Evolutionary conservation across 2,888 invertebrate species (phyloP).

Genomic region (Thera britannica): DNA sequence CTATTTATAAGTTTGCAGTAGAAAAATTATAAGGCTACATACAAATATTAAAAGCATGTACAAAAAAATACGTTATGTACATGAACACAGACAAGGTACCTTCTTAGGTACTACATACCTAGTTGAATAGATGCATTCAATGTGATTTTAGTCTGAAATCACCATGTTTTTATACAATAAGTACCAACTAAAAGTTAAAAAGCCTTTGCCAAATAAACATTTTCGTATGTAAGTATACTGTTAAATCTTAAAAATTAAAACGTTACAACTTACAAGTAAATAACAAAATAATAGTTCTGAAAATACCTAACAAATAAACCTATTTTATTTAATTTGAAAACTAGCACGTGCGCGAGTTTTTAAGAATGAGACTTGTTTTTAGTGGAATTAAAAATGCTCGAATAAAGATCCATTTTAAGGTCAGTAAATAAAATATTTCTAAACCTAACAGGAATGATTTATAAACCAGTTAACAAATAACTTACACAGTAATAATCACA

Average conservation of each 20-base stretch:
- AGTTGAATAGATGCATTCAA: background rate
- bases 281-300: conserved; percentile 16
- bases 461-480: conserved; percentile 8
- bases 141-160: background rate
- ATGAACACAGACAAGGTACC: background rate
- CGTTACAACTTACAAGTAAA: conserved; percentile 27
- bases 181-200: background rate
- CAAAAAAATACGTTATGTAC: background rate
- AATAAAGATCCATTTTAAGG: background rate
- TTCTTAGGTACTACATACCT: background rate
- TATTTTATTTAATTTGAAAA: background rate
- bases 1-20: too few species aligned
- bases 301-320: background rate
- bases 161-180: background rate
- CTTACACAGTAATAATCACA: conserved; percentile 4
- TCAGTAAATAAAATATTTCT: background rate
- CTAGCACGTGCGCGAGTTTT: background rate
- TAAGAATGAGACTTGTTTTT: background rate
- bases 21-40: too few species aligned
- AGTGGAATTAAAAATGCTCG: background rate
- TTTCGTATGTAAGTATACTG: conserved; percentile 1
- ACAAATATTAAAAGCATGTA: too few species aligned
- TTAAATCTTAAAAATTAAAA: conserved; percentile 20
- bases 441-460: conserved; percentile 19
- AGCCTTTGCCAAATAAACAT: too few species aligned